Conservation (phyloP, 2,888 invertebrate species). For the Cephus nigrinus region DNA sequence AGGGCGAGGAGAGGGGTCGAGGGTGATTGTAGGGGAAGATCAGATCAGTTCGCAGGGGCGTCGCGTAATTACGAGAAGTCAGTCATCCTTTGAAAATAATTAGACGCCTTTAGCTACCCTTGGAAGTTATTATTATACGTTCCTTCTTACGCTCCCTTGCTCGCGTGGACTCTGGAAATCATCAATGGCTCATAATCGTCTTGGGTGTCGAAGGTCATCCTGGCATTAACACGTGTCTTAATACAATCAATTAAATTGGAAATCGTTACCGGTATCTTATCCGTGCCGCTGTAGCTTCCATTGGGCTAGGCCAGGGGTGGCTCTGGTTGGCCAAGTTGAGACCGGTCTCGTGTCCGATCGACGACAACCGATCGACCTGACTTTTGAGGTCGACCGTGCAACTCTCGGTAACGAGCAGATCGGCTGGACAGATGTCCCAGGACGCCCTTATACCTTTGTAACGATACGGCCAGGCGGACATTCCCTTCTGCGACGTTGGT, state of each 20-base stretch:
- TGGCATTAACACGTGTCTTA: not conserved
- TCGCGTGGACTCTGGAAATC: not conserved
- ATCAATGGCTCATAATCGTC: not conserved
- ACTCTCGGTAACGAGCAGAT: conserved; percentile 2
- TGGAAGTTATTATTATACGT: not conserved
- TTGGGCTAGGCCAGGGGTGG: not conserved
- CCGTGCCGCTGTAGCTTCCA: not conserved
- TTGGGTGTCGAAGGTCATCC: not conserved
- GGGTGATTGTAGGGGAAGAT: not conserved
- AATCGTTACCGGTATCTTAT: not conserved
- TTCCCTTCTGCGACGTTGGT: not conserved
- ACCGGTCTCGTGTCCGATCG: not conserved
- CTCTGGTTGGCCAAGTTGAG: not conserved
- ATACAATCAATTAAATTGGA: not conserved
- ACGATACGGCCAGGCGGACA: not conserved
- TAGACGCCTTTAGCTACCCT: not conserved
- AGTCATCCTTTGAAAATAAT: not conserved
- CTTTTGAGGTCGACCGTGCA: conserved; percentile 7
- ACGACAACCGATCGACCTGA: not conserved
- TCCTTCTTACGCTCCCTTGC: not conserved
- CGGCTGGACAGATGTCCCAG: not conserved
- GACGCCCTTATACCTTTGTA: not conserved
- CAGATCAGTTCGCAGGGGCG: not conserved
- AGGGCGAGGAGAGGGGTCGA: not conserved
- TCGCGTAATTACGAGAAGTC: not conserved